Conservation (phyloP, 1,140 invertebrate genomes). For the Magallana gigas region DNA sequence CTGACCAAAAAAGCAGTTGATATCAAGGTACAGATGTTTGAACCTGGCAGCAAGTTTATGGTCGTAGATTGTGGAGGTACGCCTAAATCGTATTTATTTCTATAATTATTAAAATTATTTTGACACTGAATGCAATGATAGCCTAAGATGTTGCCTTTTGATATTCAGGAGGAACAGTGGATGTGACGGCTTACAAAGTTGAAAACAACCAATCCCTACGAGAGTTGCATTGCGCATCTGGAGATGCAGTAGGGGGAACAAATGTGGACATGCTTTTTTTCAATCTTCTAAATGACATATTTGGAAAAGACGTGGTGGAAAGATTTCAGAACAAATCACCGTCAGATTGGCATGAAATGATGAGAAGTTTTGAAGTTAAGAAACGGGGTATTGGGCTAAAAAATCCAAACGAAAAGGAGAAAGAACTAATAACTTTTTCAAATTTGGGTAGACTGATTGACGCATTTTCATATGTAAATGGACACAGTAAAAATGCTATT, state of each 20-base stretch:
- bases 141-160: too few relatives aligned
- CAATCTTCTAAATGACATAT: not conserved
- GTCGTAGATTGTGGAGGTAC: not conserved
- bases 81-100: not conserved
- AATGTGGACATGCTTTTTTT: not conserved
- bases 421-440: not conserved
- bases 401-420: not conserved
- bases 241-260: not conserved
- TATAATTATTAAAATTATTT: too few relatives aligned
- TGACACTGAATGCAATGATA: too few relatives aligned
- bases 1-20: not conserved
- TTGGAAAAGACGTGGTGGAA: too few relatives aligned
- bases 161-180: not conserved
- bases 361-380: not conserved
- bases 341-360: too few relatives aligned
- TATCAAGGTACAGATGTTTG: not conserved
- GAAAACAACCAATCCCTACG: not conserved
- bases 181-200: not conserved
- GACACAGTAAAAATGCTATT: too few relatives aligned
- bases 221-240: constrained; percentile 4
- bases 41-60: not conserved
- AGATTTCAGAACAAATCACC: too few relatives aligned
- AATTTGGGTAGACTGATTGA: not conserved
- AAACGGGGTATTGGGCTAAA: not conserved
- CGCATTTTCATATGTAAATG: not conserved